Base-by-base conservation (phyloP, 1,140 invertebrate species). In the Lethrus apterus region DNA sequence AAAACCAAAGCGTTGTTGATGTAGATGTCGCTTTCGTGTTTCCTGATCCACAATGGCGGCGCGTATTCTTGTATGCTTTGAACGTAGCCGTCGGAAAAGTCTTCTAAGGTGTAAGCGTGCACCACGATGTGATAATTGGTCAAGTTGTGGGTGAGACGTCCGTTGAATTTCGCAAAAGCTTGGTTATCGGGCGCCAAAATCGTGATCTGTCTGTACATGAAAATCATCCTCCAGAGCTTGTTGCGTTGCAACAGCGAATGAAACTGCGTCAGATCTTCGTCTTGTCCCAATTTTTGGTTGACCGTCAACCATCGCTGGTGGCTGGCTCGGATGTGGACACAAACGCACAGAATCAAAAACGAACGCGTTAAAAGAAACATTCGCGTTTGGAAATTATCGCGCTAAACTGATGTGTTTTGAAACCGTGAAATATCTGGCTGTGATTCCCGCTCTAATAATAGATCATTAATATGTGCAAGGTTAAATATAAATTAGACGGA, bases 1-100 rank as follows among this genome's bases (percentile, higher is more conserved):
- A 81, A 62, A 21, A 89, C 74, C 66, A 76, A 79, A 0, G 84
- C 85, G 62, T 87, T 86, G 63, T 89, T 89, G 40, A 87, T 74
- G 65, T 75, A 89, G 50, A 85, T 77, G 43, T 84, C 80, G 31
- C 83, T 77, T 2, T 70, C 66, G 43, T 71, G 73, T 40, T 75
- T 70, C 21, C 80, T 85, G 21, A 87, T 74, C 79, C 84, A 88
- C 34, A 89, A 62, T 1, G 84, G 83, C 1, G 84, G 83, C 67
- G 84, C 84, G 8, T 83, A 83, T 21, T 80, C 80, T 51, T 82
- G 69, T 59, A 86, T 79, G 14, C 83, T 83, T 47, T 69, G 66
- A 21, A 56, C 9, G 29, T 35, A 40, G 10, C 56, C 81, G 74
- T 47, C 78, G 66, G 54, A 83, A 83, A 24, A 78, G 23, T 47